Base-by-base conservation (phyloP, 2,113 vertebrate genomes). In the Lethenteron reissneri region DNA sequence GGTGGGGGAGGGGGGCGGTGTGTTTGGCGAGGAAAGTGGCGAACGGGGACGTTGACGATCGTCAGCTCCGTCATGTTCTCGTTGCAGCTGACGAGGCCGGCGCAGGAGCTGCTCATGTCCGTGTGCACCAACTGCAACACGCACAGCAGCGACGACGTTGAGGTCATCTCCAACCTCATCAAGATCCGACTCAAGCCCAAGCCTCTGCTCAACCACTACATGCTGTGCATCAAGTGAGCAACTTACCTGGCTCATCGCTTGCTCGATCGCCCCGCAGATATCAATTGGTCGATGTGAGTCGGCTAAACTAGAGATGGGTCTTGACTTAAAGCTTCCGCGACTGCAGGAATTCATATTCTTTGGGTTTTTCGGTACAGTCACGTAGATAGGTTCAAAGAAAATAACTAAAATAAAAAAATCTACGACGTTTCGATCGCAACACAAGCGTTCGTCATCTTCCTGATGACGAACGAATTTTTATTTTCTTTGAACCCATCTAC, bases 161-260 rank as follows among this genome's bases (percentile, higher is more conserved):
- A 95, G 41, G 90, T 94, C 71, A 86, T 95, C 75, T 99, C 94
- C 58, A 94, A 90, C 80, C 83, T 99, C 73, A 90, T 96, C 77
- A 99, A 99, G 79, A 96, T 99, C 76, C 85, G 94, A 5, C 88
- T 99, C 11, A 99, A 99, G 78, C 94, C 92, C 4, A 97, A 99
- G 80, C 89, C 97, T 17, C 88, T 99, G 14, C 88, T 95, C 71
- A 92, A 92, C 77, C 90, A 95, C 77, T 95, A 92, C 78, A 95
- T 95, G 90, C 81, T 95, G 70, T 90, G 88, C 79, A 82, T 95
- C 77, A 86, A 88, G 90, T 95, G 71, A 71, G 83, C 21, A 57
- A 17, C 4, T 10, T 9, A 56, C 21, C 12, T 13, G 21, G 19
- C 14, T 19, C 12, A 11, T 70, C 57, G 70, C 58, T 12, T 70